Evolutionary conservation across 2,797 vertebrate genomes (phyloP).

Genomic region (Ambastaia sidthimunki): DNA sequence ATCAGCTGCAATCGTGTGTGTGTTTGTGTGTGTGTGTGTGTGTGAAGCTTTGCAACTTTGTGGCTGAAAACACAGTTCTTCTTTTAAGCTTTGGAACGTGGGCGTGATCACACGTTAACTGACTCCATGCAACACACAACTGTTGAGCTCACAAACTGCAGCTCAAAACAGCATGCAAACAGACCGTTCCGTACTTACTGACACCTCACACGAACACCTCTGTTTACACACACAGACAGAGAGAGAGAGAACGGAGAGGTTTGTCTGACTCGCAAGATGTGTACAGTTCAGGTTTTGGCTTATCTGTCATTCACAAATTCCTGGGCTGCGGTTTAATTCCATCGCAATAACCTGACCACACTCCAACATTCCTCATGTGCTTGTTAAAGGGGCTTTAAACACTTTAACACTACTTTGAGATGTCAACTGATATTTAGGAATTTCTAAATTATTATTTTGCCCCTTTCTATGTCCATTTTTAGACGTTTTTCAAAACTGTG

Average conservation of each 20-base stretch:
- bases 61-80: conserved; percentile 14
- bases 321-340: conserved; percentile 57
- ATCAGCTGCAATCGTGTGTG: conserved; percentile 15
- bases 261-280: conserved; percentile 4
- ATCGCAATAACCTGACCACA: conserved; percentile 57
- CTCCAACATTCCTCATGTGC: conserved; percentile 65
- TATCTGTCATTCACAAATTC: conserved; percentile 50
- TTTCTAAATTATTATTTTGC: background rate
- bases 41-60: background rate
- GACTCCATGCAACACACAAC: conserved; percentile 63
- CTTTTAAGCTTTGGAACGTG: conserved; percentile 12
- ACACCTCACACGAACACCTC: conserved; percentile 82
- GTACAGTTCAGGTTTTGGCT: conserved; percentile 25
- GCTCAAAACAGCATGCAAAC: conserved; percentile 63
- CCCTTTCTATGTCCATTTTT: background rate
- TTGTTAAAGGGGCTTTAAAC: conserved; percentile 56
- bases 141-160: conserved; percentile 15
- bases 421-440: no score
- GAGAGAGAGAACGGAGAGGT: conserved; percentile 35
- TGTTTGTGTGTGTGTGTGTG: background rate
- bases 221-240: conserved; percentile 67
- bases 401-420: background rate
- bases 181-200: conserved; percentile 76
- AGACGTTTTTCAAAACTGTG: background rate
- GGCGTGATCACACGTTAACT: conserved; percentile 50